phyloP scores from a whole-genome alignment of 2,888 invertebrate species.

The Drosophila eohydei region DNA sequence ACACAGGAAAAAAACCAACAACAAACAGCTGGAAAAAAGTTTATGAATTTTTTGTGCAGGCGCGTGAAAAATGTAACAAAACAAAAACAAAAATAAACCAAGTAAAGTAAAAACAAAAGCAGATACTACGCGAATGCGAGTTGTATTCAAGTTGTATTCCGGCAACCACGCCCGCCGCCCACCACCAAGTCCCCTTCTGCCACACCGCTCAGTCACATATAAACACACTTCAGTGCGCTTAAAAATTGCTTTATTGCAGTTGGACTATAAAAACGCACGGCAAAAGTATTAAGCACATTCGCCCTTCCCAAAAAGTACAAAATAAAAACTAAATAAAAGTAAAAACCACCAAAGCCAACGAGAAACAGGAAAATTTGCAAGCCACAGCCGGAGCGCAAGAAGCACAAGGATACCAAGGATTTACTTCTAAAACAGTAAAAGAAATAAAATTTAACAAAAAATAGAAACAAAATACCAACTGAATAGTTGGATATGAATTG shows the following conservation, averaged over 20 bases:
- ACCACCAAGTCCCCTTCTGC: background rate
- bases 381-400: slow-evolving; percentile 67
- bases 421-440: slow-evolving; percentile 60
- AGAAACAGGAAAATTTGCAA: slow-evolving; percentile 78
- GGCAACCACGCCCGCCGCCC: slow-evolving; percentile 10
- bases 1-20: slow-evolving; percentile 26
- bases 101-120: slow-evolving; percentile 62
- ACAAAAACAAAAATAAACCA: slow-evolving; percentile 22
- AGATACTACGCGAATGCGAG: slow-evolving; percentile 64
- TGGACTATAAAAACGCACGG: slow-evolving; percentile 80
- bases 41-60: slow-evolving; percentile 80
- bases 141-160: slow-evolving; percentile 42
- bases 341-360: slow-evolving; percentile 51
- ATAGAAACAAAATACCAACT: slow-evolving; percentile 22
- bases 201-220: slow-evolving; percentile 71
- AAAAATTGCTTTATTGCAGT: slow-evolving; percentile 81
- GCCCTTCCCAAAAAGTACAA: slow-evolving; percentile 9
- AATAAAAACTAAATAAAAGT: slow-evolving; percentile 42
- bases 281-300: slow-evolving; percentile 55
- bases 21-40: slow-evolving; percentile 62
- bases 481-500: slow-evolving; percentile 54
- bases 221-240: slow-evolving; percentile 80
- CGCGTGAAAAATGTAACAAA: slow-evolving; percentile 80
- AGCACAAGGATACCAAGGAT: slow-evolving; percentile 70
- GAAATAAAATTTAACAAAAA: slow-evolving; percentile 28